These are phyloP conservation scores for Spizaetus ornatus DNA, from an alignment of 2,113 vertebrate genomes.

Conservation along the genomic window DNA sequence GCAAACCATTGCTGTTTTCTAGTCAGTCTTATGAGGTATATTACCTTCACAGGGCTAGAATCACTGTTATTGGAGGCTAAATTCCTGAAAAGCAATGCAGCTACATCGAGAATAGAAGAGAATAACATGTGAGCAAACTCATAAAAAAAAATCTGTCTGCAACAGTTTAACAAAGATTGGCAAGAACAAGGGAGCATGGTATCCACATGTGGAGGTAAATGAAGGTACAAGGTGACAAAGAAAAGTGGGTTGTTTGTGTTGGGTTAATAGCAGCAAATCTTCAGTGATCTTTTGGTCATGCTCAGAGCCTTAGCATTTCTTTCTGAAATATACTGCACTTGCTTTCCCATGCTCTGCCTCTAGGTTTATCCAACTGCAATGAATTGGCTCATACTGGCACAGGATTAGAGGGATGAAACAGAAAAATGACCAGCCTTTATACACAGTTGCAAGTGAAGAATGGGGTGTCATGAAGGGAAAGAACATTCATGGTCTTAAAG, in stretches of 20 bases:
- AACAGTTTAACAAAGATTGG: background rate
- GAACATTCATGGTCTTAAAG: background rate
- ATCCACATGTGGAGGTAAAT: background rate
- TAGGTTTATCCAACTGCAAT: background rate
- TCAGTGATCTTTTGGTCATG: background rate
- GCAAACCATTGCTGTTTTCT: background rate
- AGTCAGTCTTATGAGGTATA: background rate
- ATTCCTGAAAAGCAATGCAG: background rate
- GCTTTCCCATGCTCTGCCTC: background rate
- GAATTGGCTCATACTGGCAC: background rate
- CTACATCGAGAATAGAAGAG: background rate
- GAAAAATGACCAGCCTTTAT: background rate
- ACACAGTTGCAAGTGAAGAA: background rate
- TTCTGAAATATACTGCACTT: background rate
- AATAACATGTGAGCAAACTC: background rate
- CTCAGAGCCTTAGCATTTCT: background rate
- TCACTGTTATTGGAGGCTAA: background rate
- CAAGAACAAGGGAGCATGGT: background rate
- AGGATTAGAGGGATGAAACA: background rate
- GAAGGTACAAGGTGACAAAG: background rate
- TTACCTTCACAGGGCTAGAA: background rate
- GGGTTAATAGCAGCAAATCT: background rate
- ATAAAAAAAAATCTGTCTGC: background rate
- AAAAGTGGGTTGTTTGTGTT: background rate
- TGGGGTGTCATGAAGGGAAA: background rate